These are phyloP conservation scores for Allobates femoralis DNA, from an alignment of 2,797 vertebrate genomes.

Conservation along the genomic window DNA sequence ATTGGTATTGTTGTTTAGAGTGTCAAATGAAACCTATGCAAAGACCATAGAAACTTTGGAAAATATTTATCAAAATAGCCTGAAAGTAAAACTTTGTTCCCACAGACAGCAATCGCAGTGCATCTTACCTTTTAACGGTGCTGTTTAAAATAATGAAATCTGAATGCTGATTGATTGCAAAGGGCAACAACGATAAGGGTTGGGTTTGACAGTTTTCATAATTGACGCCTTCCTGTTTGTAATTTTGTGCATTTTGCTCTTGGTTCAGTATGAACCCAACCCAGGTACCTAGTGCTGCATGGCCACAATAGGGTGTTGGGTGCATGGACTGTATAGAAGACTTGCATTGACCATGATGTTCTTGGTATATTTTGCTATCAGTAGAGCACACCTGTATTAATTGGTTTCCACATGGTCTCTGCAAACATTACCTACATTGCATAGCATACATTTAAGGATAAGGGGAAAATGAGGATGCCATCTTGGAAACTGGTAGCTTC, in stretches of 20 bases:
- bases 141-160: too few relatives aligned
- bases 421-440: background rate
- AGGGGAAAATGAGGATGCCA: background rate
- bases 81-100: too few relatives aligned
- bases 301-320: background rate
- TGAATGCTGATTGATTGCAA: too few relatives aligned
- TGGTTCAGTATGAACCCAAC: background rate
- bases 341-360: background rate
- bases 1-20: background rate
- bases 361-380: background rate
- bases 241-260: background rate
- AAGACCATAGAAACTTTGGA: background rate
- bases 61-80: too few relatives aligned
- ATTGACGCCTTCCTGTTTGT: too few relatives aligned
- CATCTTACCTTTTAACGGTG: too few relatives aligned
- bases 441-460: background rate
- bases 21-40: background rate
- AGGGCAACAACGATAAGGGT: too few relatives aligned
- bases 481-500: background rate
- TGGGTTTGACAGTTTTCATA: too few relatives aligned
- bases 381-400: background rate
- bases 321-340: background rate
- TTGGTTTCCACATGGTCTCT: background rate
- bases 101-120: too few relatives aligned
- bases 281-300: background rate